These are phyloP conservation scores for Mastomys coucha DNA, from an alignment of 2,113 vertebrate species.

Conservation along the genomic window DNA sequence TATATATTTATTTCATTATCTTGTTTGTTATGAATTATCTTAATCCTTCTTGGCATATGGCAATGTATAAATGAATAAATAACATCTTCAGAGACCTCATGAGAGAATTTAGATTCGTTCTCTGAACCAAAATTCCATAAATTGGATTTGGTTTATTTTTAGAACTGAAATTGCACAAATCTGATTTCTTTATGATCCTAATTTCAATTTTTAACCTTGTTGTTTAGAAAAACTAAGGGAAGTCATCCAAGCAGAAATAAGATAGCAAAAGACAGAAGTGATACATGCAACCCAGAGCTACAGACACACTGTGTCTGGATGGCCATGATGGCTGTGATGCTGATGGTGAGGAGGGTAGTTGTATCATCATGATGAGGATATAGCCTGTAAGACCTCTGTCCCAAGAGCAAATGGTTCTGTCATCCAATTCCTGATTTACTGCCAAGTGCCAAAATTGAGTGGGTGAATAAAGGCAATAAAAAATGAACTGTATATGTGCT, in stretches of 20 bases:
- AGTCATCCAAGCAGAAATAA: not conserved
- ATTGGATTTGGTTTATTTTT: not conserved
- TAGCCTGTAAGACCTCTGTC: not conserved
- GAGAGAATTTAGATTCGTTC: conserved; percentile 1
- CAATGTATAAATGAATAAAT: conserved; percentile 27
- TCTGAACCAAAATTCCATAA: not conserved
- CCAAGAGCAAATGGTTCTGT: conserved; percentile 47
- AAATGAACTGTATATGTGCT: not conserved
- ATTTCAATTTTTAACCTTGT: conserved; percentile 22
- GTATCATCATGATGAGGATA: not conserved
- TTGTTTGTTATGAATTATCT: conserved; percentile 3
- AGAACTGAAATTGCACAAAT: not conserved
- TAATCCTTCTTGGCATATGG: conserved; percentile 10
- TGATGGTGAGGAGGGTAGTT: not conserved
- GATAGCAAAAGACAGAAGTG: not conserved
- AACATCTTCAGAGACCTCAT: not conserved
- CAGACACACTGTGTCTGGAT: not conserved
- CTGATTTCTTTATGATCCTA: not conserved
- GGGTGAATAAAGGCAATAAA: conserved; percentile 58
- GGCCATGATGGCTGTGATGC: not conserved
- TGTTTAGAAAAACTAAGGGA: not conserved
- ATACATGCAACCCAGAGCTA: not conserved
- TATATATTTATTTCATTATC: not conserved
- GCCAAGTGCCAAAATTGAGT: conserved; percentile 49
- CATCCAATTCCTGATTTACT: conserved; percentile 55